Evolutionary conservation across 2,797 vertebrate species (phyloP), one percentile per base, ranked within the genome.

Genomic region (Galaxias olidus): DNA sequence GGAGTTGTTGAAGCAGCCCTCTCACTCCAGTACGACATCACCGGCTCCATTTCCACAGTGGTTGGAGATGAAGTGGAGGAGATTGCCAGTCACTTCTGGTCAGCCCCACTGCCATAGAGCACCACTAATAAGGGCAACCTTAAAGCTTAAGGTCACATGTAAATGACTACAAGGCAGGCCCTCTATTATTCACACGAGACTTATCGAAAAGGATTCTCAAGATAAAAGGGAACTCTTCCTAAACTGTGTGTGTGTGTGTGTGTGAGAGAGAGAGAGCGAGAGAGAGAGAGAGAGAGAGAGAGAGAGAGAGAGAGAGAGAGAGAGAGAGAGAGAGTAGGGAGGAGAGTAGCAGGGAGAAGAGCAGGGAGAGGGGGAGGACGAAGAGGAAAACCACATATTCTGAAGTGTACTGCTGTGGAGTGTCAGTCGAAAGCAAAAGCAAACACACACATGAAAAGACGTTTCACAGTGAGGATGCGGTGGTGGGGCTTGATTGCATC

Each of bases 101-200:
- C 68, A 65, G 59, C 54, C 71, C 49, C 10, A 45, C 43, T 41
- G 19, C 61, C 58, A 72, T 57, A 66, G 42, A 76, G 60, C 45
- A 59, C 42, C 12, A 6, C 10, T 20, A 44, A 73, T 71, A 63
- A 68, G 59, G 63, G 57, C 10, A 42, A 61, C 58, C 48, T 17
- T 67, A 80, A 72, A 72, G 69, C 59, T 69, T 68, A 49, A 78
- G 80, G 69, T 80, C 62, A 71, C 73, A 79, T 82, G 76, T 73
- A 82, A 86, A 86, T 81, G 50, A 58, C 30, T 30, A 6, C 30
- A 30, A 3, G 2, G 30, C 6, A 2, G 30, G 30, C 30, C 2
- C 2, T 30, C 30, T 30, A 30, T 30, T 30, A 30, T 30, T 30
- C 6, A 30, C 30, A 6, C 2, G 30, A 30, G 30, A 30, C 30